Evolutionary conservation across 2,113 vertebrate genomes (phyloP).

Genomic region (Okapia johnstoni): DNA sequence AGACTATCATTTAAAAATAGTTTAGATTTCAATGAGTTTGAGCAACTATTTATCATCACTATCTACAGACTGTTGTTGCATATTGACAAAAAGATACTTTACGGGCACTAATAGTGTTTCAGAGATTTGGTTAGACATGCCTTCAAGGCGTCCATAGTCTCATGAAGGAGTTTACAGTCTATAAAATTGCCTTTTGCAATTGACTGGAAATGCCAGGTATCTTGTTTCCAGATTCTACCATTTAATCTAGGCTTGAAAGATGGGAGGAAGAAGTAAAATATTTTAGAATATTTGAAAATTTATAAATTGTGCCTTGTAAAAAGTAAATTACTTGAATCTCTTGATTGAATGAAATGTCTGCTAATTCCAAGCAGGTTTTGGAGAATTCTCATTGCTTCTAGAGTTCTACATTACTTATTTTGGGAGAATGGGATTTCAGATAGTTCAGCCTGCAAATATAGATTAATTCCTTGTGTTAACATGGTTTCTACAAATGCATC

Average conservation of each 20-base stretch:
- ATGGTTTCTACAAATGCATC: neutral
- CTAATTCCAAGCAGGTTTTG: neutral
- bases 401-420: neutral
- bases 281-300: constrained; percentile 15
- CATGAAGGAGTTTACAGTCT: constrained; percentile 50
- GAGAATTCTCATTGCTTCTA: neutral
- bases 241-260: constrained; percentile 34
- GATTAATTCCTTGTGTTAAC: neutral
- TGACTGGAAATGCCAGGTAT: constrained; percentile 19
- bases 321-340: neutral
- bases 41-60: neutral
- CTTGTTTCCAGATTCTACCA: constrained; percentile 4
- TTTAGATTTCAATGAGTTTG: neutral
- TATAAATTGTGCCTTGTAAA: neutral
- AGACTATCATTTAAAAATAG: neutral
- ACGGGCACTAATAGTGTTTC: neutral
- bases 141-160: constrained; percentile 51
- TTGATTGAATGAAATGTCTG: neutral
- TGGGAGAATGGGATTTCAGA: neutral
- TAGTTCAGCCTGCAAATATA: neutral
- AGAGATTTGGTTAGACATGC: neutral
- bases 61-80: neutral
- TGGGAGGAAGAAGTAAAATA: neutral
- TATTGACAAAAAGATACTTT: neutral
- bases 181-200: constrained; percentile 53